Evolutionary conservation across 2,113 vertebrate genomes (phyloP).

Genomic region (Ancistrus triradiatus): DNA sequence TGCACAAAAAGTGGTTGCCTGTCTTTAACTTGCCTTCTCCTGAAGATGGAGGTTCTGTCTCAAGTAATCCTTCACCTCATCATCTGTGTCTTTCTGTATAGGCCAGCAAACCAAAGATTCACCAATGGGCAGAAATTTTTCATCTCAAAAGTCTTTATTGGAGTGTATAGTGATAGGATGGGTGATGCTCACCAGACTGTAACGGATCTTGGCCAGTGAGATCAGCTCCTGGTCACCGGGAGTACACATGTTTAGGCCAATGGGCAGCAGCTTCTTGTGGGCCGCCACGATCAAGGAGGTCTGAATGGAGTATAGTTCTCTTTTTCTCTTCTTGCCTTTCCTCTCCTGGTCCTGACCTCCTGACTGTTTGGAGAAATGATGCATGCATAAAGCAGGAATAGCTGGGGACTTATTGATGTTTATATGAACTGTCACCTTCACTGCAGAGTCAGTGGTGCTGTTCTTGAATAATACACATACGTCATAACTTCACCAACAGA

Average conservation of each 20-base stretch:
- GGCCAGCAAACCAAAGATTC: slow-evolving; percentile 9
- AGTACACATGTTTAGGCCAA: slow-evolving; percentile 96
- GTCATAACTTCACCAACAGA: too few relatives aligned
- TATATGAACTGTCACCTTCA: too few relatives aligned
- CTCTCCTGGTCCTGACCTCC: slow-evolving; percentile 89
- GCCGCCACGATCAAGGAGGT: slow-evolving; percentile 92
- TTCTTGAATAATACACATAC: too few relatives aligned
- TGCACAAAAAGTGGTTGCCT: too few relatives aligned
- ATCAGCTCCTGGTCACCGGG: slow-evolving; percentile 96
- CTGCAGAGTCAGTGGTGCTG: too few relatives aligned
- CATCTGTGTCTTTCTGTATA: slow-evolving; percentile 91
- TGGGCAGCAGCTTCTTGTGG: slow-evolving; percentile 95
- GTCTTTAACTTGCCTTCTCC: slow-evolving; percentile 79
- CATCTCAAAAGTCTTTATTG: background rate
- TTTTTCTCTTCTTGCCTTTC: slow-evolving; percentile 83
- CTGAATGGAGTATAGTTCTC: slow-evolving; percentile 92
- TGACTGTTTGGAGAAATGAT: slow-evolving; percentile 72
- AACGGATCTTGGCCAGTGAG: slow-evolving; percentile 86
- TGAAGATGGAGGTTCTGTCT: slow-evolving; percentile 90
- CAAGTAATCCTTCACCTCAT: slow-evolving; percentile 93
- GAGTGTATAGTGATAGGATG: background rate
- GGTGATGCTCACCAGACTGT: slow-evolving; percentile 74
- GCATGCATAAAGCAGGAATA: too few relatives aligned
- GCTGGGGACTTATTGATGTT: too few relatives aligned
- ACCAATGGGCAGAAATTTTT: background rate